Conservation (phyloP, 2,888 invertebrate species). For the Philonicus albiceps region DNA sequence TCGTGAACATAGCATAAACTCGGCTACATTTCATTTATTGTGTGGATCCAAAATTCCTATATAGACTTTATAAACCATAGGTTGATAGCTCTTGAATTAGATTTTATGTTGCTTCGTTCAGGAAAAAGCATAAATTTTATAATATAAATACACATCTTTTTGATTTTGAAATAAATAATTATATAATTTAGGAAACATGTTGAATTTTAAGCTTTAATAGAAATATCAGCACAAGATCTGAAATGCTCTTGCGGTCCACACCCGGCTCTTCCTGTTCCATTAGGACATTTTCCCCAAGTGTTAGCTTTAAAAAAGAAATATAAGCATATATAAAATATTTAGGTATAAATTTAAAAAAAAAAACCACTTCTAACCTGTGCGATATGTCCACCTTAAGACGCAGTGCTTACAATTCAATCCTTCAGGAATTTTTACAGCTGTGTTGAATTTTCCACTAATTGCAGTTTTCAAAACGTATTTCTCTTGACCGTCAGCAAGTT, state of each 20-base stretch:
- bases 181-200: neutral
- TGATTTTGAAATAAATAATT: neutral
- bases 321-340: neutral
- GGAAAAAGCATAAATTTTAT: too few species aligned
- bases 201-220: slow-evolving; percentile 41
- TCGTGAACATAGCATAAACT: too few species aligned
- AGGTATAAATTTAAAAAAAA: neutral
- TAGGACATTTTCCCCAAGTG: slow-evolving; percentile 59
- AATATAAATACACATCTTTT: too few species aligned
- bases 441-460: slow-evolving; percentile 46
- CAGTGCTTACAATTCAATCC: slow-evolving; percentile 63
- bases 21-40: too few species aligned
- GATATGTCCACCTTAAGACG: slow-evolving; percentile 65
- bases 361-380: slow-evolving; percentile 55
- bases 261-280: slow-evolving; percentile 54
- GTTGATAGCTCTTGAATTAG: too few species aligned
- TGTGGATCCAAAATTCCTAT: too few species aligned
- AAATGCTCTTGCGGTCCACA: slow-evolving; percentile 63
- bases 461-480: slow-evolving; percentile 36
- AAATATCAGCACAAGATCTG: slow-evolving; percentile 62
- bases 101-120: too few species aligned
- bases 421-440: slow-evolving; percentile 56
- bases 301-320: slow-evolving; percentile 54
- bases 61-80: too few species aligned
- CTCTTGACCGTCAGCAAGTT: slow-evolving; percentile 49